Base-by-base conservation (phyloP, 1,140 invertebrate genomes). In the Drosophila tsacasi region DNA sequence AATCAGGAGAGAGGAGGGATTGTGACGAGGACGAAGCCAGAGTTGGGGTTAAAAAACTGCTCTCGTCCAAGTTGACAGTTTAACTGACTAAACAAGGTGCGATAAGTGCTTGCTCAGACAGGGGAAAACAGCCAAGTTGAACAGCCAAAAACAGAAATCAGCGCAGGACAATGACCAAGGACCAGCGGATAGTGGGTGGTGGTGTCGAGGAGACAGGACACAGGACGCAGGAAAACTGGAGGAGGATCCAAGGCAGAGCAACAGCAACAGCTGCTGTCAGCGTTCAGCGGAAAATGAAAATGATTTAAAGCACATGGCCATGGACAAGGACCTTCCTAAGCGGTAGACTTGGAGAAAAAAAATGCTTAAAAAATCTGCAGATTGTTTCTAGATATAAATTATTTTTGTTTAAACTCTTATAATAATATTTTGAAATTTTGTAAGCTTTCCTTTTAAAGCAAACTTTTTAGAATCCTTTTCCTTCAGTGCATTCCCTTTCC, bases 31-130 rank as follows among this genome's bases (percentile, higher is more conserved):
- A 37, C 17, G 21, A 25, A 39, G 49, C 35, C 25, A 25, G 35
- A 39, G 60, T 63, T 40, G 52, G 65, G 64, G 67, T 79, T 79
- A 49, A 79, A 80, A 74, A 80, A 74, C 68, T 66, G 37, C 35
- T 37, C 62, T 73, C 69, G 67, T 49, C 63, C 76, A 57, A 79
- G 60, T 79, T 87, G 85, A 85, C 85, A 85, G 85, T 90, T 90
- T 79, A 90, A 90, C 81, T 82, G 81, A 65, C 79, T 84, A 82
- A 90, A 90, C 85, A 90, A 90, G 85, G 85, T 90, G 85, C 81
- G 85, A 90, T 89, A 90, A 90, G 85, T 89, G 85, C 69, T 65
- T 89, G 81, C 66, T 50, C 67, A 72, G 76, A 46, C 79, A 63
- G 54, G 40, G 74, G 52, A 47, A 39, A 67, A 19, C 61, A 27